Percentiles rank a stretch among this genome's conserved stretches.
Evolutionary conservation across 2,797 vertebrate genomes (phyloP).

Genomic region (Florisuga fusca): DNA sequence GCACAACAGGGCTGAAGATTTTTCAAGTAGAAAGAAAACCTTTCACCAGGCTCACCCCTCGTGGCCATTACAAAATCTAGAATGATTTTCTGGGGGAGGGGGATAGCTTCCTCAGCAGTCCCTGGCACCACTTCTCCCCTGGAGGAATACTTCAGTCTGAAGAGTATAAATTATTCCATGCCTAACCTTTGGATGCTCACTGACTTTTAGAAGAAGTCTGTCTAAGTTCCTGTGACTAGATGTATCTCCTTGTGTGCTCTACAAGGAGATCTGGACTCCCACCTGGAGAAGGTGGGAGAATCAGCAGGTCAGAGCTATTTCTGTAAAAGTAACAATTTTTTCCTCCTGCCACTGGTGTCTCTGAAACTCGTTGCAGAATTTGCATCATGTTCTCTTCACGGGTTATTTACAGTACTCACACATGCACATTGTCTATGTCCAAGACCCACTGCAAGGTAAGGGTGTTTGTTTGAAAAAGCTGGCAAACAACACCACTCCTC

Average conservation of each 20-base stretch:
- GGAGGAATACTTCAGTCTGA: background rate
- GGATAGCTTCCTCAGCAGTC: background rate
- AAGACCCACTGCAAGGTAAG: background rate
- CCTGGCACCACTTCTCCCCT: background rate
- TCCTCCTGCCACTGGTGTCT: background rate
- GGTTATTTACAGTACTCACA: background rate
- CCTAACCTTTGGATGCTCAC: background rate
- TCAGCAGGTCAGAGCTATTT: background rate
- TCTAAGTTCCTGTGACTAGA: background rate
- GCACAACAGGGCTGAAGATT: background rate
- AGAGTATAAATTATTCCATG: background rate
- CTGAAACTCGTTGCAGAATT: background rate
- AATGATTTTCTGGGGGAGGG: background rate
- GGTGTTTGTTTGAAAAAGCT: background rate
- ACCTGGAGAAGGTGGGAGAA: background rate
- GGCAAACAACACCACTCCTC: background rate
- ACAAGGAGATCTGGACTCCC: background rate
- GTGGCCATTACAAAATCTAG: background rate
- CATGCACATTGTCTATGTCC: fast-evolving
- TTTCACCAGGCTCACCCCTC: fast-evolving
- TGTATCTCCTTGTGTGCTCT: background rate
- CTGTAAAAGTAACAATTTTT: background rate
- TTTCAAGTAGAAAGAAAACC: background rate
- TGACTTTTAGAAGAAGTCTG: background rate
- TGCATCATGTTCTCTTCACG: background rate